phyloP scores from a whole-genome alignment of 2,888 invertebrate genomes.

The Tachina lurida region DNA sequence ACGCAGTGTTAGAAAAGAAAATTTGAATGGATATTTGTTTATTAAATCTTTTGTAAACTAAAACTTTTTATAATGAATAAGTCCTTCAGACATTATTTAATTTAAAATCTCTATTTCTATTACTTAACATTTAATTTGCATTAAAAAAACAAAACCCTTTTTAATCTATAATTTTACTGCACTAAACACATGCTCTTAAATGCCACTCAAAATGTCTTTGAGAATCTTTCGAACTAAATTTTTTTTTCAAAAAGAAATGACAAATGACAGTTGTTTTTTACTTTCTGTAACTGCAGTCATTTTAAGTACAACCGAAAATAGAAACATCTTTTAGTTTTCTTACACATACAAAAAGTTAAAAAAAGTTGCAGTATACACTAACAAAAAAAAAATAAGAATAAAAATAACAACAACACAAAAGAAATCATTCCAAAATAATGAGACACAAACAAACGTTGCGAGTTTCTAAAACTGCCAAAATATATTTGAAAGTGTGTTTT shows the following conservation, averaged over 20 bases:
- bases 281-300: slow-evolving; percentile 69
- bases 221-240: slow-evolving; percentile 47
- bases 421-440: slow-evolving; percentile 55
- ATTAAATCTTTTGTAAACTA: too few species aligned
- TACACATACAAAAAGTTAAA: slow-evolving; percentile 19
- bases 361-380: slow-evolving; percentile 43
- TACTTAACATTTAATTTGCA: not conserved
- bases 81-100: too few species aligned
- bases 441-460: slow-evolving; percentile 48
- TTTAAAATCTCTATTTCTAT: not conserved
- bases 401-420: slow-evolving; percentile 31
- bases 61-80: too few species aligned
- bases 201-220: slow-evolving; percentile 67
- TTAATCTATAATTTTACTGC: slow-evolving; percentile 68
- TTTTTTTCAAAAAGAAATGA: slow-evolving; percentile 58
- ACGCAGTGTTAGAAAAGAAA: too few species aligned
- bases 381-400: slow-evolving; percentile 15
- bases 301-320: slow-evolving; percentile 49
- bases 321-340: slow-evolving; percentile 44
- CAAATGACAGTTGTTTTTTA: slow-evolving; percentile 69
- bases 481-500: slow-evolving; percentile 61
- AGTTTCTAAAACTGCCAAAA: slow-evolving; percentile 58
- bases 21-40: too few species aligned
- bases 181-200: slow-evolving; percentile 68
- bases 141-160: slow-evolving; percentile 29